Conservation (phyloP, 2,797 vertebrate species). For the Poecile montanus region DNA sequence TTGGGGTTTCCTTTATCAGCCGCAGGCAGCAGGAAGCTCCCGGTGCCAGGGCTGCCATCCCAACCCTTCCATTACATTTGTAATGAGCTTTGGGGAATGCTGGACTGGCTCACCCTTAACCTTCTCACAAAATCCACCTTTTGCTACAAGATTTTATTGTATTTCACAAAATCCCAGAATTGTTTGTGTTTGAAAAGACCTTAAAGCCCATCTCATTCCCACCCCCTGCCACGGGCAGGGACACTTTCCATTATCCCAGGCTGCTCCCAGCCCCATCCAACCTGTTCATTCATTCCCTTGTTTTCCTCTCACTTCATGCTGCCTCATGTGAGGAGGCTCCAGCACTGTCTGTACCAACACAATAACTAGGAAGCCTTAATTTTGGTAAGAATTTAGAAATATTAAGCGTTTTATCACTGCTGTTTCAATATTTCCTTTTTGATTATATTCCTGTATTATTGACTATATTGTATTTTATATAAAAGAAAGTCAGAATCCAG, state of each 20-base stretch:
- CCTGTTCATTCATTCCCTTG: not conserved
- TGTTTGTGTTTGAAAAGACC: not conserved
- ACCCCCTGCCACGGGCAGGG: too few species aligned
- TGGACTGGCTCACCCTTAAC: not conserved
- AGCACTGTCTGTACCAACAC: not conserved
- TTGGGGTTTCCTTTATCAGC: slow-evolving; percentile 4
- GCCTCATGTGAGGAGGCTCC: not conserved
- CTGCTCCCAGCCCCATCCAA: not conserved
- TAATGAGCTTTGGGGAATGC: not conserved
- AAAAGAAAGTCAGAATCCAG: not conserved
- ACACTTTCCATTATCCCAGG: not conserved
- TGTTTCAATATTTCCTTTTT: not conserved
- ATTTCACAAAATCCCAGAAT: not conserved
- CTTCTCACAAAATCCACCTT: not conserved
- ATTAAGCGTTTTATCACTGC: not conserved
- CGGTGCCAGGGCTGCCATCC: not conserved
- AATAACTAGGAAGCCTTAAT: not conserved
- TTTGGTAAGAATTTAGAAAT: not conserved
- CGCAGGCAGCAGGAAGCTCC: not conserved
- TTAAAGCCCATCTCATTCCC: not conserved
- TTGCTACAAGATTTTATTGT: not conserved
- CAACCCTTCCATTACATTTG: not conserved
- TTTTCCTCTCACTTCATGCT: not conserved
- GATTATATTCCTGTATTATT: not conserved
- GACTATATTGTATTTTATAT: not conserved